These are phyloP conservation scores for Platanista minor DNA, from an alignment of 2,113 vertebrate genomes.

Conservation along the genomic window DNA sequence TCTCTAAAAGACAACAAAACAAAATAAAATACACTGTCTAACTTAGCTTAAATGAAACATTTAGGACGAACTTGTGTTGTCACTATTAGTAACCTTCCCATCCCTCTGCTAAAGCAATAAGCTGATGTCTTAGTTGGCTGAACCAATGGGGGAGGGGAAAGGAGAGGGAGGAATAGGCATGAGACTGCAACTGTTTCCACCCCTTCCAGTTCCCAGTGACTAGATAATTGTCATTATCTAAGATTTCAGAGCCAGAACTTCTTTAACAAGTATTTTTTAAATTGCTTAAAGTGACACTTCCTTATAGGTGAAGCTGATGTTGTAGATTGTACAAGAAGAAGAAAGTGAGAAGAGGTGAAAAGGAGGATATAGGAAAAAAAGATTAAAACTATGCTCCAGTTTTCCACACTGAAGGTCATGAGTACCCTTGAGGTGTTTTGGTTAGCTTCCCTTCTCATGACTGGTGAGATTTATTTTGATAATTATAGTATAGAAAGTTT, in stretches of 20 bases:
- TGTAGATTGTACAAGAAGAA: neutral
- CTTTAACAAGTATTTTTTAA: neutral
- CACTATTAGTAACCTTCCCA: neutral
- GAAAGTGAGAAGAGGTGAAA: neutral
- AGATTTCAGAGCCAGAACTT: neutral
- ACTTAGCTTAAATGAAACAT: neutral
- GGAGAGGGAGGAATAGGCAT: accelerated
- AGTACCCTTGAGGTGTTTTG: neutral
- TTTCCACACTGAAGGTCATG: neutral
- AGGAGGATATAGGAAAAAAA: neutral
- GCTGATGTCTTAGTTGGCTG: neutral
- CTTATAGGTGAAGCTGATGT: neutral
- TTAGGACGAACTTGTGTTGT: neutral
- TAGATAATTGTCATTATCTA: neutral
- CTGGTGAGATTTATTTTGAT: conserved; percentile 39
- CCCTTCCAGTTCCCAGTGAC: neutral
- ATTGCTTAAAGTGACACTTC: neutral
- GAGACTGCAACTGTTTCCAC: neutral
- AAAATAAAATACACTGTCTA: neutral
- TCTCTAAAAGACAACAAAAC: neutral
- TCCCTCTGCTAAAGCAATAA: neutral
- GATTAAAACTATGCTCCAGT: neutral
- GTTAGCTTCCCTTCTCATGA: conserved; percentile 19
- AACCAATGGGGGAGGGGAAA: neutral
- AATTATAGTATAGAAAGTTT: neutral